Percentiles rank a stretch among this genome's conserved stretches.
These are phyloP conservation scores for Pseudopipra pipra DNA, from an alignment of 2,113 vertebrate genomes.

Conservation along the genomic window DNA sequence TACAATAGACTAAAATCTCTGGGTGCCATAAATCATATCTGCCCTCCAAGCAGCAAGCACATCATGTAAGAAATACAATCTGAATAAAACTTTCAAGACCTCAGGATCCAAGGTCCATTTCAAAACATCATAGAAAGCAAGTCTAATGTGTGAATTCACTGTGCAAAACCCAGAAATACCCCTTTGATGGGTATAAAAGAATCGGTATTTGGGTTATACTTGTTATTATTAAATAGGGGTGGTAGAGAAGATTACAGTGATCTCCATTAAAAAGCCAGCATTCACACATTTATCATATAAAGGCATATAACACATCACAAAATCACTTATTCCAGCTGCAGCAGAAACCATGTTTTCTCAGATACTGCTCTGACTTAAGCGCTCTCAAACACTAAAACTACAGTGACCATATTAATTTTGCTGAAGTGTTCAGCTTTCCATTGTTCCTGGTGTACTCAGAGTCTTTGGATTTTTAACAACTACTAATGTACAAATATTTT, in stretches of 20 bases:
- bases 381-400: not conserved
- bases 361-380: not conserved
- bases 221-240: not conserved
- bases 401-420: not conserved
- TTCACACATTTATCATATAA: not conserved
- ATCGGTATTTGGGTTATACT: not conserved
- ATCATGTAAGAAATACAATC: not conserved
- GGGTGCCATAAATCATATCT: conserved; percentile 4
- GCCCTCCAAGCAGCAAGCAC: not conserved
- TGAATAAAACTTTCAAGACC: not conserved
- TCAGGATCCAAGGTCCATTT: not conserved
- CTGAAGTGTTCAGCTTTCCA: not conserved
- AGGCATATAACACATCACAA: not conserved
- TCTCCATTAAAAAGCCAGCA: not conserved
- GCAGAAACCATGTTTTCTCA: not conserved
- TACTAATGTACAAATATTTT: not conserved
- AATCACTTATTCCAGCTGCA: not conserved
- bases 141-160: not conserved
- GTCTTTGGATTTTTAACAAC: not conserved
- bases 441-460: not conserved
- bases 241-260: not conserved
- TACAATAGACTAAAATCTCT: not conserved
- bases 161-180: not conserved
- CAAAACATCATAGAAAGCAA: not conserved
- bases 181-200: not conserved